phyloP scores from a whole-genome alignment of 35 echinoderm and acorn worm species.

The Chiridota heheva region DNA sequence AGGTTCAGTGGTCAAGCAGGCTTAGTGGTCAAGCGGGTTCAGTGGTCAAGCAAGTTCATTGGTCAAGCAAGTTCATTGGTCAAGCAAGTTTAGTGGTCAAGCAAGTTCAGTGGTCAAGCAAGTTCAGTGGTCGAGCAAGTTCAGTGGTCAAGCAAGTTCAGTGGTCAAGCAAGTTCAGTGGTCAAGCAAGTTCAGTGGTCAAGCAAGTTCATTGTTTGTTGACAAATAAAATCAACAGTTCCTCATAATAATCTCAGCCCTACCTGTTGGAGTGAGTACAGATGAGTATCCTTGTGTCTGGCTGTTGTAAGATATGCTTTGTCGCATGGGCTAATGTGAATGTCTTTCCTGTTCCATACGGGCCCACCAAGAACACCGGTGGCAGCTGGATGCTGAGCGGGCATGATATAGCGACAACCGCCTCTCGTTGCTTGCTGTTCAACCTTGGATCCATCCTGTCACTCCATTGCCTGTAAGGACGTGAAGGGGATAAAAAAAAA shows the following conservation, averaged over 20 bases:
- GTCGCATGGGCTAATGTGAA: slow-evolving; percentile 95
- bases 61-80: too few species aligned
- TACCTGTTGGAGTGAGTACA: slow-evolving; percentile 99
- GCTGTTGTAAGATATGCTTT: slow-evolving; percentile 92
- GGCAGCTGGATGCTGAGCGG: slow-evolving; percentile 63
- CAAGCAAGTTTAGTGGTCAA: too few species aligned
- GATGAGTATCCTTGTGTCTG: slow-evolving; percentile 86
- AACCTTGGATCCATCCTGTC: slow-evolving; percentile 78
- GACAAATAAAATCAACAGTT: too few species aligned
- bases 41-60: too few species aligned
- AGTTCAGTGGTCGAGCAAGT: too few species aligned
- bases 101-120: too few species aligned
- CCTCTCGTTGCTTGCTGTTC: slow-evolving; percentile 86
- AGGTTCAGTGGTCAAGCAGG: too few species aligned
- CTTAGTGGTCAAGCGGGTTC: too few species aligned
- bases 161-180: too few species aligned
- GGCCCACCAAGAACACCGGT: slow-evolving; percentile 92
- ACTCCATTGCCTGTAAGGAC: slow-evolving; percentile 79
- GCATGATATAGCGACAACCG: slow-evolving; percentile 82
- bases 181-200: too few species aligned
- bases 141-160: too few species aligned
- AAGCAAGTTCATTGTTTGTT: too few species aligned
- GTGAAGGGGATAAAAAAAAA: neutral
- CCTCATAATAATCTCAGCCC: neutral
- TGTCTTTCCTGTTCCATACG: slow-evolving; percentile 96